phyloP scores from a whole-genome alignment of 1,140 invertebrate genomes.

The Bradynema listronoti region DNA sequence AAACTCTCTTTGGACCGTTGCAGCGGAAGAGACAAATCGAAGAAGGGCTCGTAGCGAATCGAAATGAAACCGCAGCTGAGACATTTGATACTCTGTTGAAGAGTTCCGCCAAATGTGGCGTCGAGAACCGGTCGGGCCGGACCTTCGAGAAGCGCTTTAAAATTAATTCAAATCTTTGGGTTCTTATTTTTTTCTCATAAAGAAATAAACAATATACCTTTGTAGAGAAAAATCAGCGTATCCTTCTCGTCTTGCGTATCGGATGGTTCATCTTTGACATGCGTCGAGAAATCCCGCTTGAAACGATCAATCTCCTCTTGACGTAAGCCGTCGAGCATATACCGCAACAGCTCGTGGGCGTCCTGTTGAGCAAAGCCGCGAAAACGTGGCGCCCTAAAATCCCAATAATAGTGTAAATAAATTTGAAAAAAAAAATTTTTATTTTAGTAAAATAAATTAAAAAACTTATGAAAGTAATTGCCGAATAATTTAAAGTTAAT shows the following conservation, averaged over 20 bases:
- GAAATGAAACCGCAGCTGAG: slow-evolving; percentile 61
- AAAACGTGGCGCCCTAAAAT: slow-evolving; percentile 68
- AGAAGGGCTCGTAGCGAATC: slow-evolving; percentile 78
- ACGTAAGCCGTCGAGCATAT: slow-evolving; percentile 76
- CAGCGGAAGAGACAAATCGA: slow-evolving; percentile 85
- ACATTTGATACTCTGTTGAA: slow-evolving; percentile 46
- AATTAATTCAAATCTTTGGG: slow-evolving; percentile 13
- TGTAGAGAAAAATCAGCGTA: slow-evolving; percentile 15
- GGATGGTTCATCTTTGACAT: slow-evolving; percentile 7
- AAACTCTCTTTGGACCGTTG: too few relatives aligned
- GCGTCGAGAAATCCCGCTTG: slow-evolving; percentile 57
- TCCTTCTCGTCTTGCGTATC: background rate
- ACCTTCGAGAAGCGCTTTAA: slow-evolving; percentile 18
- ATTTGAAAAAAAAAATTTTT: background rate
- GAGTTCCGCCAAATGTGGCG: slow-evolving; percentile 41
- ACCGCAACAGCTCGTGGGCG: slow-evolving; percentile 82
- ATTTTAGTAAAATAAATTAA: background rate
- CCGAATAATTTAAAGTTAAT: too few relatives aligned
- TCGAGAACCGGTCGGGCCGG: slow-evolving; percentile 36
- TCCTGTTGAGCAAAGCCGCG: slow-evolving; percentile 90
- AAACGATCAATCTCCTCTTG: slow-evolving; percentile 62
- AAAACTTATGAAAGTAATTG: background rate
- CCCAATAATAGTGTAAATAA: too few relatives aligned
- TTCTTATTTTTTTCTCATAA: slow-evolving; percentile 5
- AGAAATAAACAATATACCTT: slow-evolving; percentile 35